Percentiles rank a stretch among this genome's conserved stretches.
phyloP scores from a whole-genome alignment of 2,888 invertebrate species.

The Chironomus riparius region DNA sequence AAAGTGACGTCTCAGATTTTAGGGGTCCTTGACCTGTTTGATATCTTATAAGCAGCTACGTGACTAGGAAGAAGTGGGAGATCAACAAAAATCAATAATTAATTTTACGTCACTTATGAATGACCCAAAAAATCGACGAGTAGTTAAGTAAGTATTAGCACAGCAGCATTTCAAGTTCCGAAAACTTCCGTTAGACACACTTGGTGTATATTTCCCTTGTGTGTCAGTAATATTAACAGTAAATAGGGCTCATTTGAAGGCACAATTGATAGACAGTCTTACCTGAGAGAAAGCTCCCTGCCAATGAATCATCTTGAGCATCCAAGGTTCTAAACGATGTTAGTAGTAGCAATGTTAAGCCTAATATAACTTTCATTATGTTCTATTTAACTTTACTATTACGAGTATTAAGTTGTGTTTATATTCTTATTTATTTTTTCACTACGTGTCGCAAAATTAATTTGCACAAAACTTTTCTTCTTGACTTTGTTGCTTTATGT shows the following conservation, averaged over 20 bases:
- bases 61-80: too few species aligned
- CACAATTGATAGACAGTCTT: conserved; percentile 29
- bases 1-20: too few species aligned
- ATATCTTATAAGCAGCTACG: too few species aligned
- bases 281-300: conserved; percentile 77
- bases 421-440: neutral
- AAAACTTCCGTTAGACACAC: conserved; percentile 24
- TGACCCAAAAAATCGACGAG: neutral
- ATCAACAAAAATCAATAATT: too few species aligned
- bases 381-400: neutral
- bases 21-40: too few species aligned
- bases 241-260: conserved; percentile 16
- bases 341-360: conserved; percentile 2
- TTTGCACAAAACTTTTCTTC: neutral
- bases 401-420: neutral
- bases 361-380: neutral
- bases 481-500: neutral
- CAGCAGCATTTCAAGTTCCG: conserved; percentile 24
- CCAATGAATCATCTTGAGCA: conserved; percentile 65
- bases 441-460: neutral
- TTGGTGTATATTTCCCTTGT: neutral
- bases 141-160: neutral
- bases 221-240: conserved; percentile 22
- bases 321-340: conserved; percentile 24
- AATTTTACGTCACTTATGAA: too few species aligned